phyloP scores from a whole-genome alignment of 2,888 invertebrate genomes.

The Sarcophaga caerulescens region DNA sequence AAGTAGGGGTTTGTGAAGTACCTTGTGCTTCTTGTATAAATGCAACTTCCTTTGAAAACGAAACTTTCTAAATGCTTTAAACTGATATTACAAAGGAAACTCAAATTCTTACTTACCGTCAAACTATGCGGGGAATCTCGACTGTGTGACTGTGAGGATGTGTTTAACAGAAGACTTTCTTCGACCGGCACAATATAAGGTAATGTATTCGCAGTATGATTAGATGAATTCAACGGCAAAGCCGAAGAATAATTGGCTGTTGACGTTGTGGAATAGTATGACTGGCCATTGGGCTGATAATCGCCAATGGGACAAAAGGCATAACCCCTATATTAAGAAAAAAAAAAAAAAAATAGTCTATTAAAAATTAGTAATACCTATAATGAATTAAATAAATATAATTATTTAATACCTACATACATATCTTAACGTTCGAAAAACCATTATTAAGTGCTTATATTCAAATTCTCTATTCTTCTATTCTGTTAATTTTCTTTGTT shows the following conservation, averaged over 20 bases:
- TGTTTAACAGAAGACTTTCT: conserved; percentile 84
- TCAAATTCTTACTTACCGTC: conserved; percentile 82
- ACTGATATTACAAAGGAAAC: not conserved
- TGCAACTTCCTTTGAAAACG: conserved; percentile 78
- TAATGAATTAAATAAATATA: no score
- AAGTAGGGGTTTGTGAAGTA: conserved; percentile 82
- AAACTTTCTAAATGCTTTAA: not conserved
- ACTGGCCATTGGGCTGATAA: conserved; percentile 81
- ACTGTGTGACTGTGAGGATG: conserved; percentile 81
- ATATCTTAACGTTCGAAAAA: no score
- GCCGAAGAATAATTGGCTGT: conserved; percentile 69
- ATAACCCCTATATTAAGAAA: conserved; percentile 84
- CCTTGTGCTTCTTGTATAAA: conserved; percentile 80
- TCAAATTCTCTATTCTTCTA: no score
- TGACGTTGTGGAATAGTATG: conserved; percentile 85
- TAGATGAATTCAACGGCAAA: conserved; percentile 76
- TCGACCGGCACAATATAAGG: conserved; percentile 88
- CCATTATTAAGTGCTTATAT: no score
- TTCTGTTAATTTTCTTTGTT: no score
- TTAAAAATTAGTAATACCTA: no score
- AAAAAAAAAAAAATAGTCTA: not conserved
- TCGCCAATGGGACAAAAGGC: conserved; percentile 90
- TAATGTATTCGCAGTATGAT: conserved; percentile 80
- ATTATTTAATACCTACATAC: no score
- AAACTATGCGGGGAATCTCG: conserved; percentile 87